Conservation (phyloP, 2,113 vertebrate genomes). For the Antechinus flavipes region DNA sequence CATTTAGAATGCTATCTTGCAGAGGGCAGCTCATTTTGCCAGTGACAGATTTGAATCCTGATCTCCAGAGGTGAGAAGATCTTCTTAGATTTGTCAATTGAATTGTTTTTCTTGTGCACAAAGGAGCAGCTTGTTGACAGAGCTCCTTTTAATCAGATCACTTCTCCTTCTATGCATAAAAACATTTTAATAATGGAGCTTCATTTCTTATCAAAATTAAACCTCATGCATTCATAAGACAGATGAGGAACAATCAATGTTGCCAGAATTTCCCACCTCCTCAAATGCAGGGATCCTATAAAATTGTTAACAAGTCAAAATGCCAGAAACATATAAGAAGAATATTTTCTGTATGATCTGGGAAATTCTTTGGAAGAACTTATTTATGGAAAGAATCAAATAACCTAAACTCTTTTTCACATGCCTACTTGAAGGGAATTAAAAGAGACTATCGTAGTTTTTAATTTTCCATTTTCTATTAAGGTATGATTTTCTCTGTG, state of each 20-base stretch:
- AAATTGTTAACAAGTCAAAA: conserved; percentile 9
- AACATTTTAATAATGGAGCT: not conserved
- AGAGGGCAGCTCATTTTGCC: not conserved
- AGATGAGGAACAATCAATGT: not conserved
- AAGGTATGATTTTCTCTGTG: conserved; percentile 73
- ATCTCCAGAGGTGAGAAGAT: not conserved
- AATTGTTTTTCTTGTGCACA: not conserved
- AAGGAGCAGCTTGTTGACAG: conserved; percentile 10
- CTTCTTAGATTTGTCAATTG: not conserved
- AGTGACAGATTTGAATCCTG: conserved; percentile 42
- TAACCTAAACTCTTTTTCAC: conserved; percentile 65
- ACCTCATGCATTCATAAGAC: conserved; percentile 14
- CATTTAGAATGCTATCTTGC: not conserved
- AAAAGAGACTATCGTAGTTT: conserved; percentile 70
- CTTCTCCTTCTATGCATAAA: not conserved
- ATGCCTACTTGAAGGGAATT: conserved; percentile 48
- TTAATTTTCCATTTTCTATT: conserved; percentile 72
- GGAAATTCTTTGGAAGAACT: not conserved
- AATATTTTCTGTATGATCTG: not conserved
- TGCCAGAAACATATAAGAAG: not conserved
- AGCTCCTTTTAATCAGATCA: conserved; percentile 24
- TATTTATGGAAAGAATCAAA: conserved; percentile 21
- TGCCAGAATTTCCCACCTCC: not conserved
- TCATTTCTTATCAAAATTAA: conserved; percentile 26
- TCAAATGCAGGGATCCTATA: not conserved